phyloP scores from a whole-genome alignment of 2,888 invertebrate species.

The Trachelus stipa region DNA sequence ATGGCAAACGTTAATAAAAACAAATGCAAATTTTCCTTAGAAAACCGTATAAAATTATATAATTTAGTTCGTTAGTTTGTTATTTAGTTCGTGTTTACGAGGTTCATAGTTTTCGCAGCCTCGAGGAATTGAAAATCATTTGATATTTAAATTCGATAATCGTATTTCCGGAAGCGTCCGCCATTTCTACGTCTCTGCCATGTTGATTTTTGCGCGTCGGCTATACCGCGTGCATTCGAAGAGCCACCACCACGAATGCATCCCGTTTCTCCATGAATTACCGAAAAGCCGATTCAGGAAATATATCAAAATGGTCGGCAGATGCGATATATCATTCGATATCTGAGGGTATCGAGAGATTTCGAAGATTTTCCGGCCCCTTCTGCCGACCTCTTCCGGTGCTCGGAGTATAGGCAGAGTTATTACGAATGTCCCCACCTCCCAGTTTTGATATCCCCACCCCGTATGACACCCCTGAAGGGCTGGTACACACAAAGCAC shows the following conservation, averaged over 20 bases:
- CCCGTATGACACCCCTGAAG: constrained; percentile 44
- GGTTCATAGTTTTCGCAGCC: constrained; percentile 36
- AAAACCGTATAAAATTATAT: constrained; percentile 35
- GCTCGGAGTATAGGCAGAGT: constrained; percentile 31
- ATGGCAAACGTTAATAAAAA: neutral
- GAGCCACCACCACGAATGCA: neutral
- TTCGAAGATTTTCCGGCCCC: neutral
- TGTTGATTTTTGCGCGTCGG: constrained; percentile 57
- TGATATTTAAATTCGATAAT: constrained; percentile 63
- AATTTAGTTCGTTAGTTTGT: constrained; percentile 63
- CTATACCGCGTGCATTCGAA: constrained; percentile 22
- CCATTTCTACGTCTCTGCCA: constrained; percentile 61
- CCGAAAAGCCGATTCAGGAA: neutral
- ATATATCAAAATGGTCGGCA: neutral
- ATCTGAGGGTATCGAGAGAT: neutral
- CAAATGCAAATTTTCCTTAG: neutral
- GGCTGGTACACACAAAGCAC: constrained; percentile 51
- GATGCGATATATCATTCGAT: neutral
- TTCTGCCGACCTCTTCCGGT: constrained; percentile 12
- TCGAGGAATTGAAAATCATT: constrained; percentile 48
- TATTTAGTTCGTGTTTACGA: constrained; percentile 56
- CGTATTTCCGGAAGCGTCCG: constrained; percentile 46
- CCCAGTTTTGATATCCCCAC: constrained; percentile 49
- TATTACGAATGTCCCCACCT: constrained; percentile 53
- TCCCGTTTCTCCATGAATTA: neutral